Evolutionary conservation across 2,888 invertebrate genomes (phyloP).

Genomic region (Ecliptopera silaceata): DNA sequence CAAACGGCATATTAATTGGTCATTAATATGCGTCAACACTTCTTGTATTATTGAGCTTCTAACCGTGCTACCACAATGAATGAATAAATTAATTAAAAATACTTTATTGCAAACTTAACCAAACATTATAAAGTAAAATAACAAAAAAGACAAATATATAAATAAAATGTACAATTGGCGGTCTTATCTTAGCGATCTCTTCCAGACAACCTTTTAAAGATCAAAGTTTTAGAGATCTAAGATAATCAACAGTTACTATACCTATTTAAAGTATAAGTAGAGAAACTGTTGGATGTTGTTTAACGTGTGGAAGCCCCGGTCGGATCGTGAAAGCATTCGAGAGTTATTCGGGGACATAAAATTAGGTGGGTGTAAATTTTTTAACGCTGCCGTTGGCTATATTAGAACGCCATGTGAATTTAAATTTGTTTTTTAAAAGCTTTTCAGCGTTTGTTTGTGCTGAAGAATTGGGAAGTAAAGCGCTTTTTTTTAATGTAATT

Average conservation of each 20-base stretch:
- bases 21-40: constrained; percentile 75
- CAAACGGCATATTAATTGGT: constrained; percentile 79
- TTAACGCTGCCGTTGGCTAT: constrained; percentile 51
- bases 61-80: neutral
- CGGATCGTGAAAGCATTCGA: constrained; percentile 55
- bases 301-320: constrained; percentile 5
- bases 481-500: constrained; percentile 26
- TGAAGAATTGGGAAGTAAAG: constrained; percentile 36
- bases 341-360: constrained; percentile 55
- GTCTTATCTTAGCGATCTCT: no score
- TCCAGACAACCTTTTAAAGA: no score
- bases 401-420: constrained; percentile 53
- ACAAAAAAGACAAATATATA: no score
- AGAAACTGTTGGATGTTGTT: neutral
- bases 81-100: no score
- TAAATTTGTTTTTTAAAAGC: constrained; percentile 51
- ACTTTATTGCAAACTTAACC: no score
- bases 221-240: neutral
- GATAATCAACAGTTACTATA: neutral
- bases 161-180: no score
- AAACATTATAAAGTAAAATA: no score
- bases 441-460: constrained; percentile 43
- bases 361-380: constrained; percentile 65
- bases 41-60: constrained; percentile 28
- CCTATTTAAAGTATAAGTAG: neutral